These are phyloP conservation scores for Petrocephalus microphthalmus DNA, from an alignment of 2,113 vertebrate genomes.

Conservation along the genomic window DNA sequence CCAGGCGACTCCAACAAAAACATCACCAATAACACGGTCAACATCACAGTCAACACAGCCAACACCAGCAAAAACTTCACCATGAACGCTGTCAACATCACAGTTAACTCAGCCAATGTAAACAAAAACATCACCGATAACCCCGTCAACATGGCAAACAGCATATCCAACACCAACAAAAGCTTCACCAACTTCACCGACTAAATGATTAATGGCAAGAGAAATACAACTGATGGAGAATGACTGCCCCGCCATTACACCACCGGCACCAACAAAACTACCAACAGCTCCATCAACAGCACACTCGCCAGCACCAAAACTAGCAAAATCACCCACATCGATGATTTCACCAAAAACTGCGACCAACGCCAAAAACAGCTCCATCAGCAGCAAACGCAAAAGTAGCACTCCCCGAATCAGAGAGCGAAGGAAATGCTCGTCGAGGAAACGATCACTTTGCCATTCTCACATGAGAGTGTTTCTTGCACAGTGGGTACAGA, in stretches of 20 bases:
- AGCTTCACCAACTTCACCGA: not conserved
- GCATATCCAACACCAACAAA: not conserved
- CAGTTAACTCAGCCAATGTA: no score
- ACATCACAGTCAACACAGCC: no score
- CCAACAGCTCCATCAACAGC: no score
- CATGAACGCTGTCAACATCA: not conserved
- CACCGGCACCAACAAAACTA: no score
- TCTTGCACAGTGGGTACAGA: not conserved
- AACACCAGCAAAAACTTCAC: not conserved
- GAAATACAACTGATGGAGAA: no score
- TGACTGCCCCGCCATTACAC: no score
- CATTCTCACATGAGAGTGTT: not conserved
- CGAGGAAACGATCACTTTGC: not conserved
- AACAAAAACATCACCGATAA: no score
- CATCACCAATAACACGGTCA: no score
- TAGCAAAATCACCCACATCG: not conserved
- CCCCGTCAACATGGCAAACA: no score
- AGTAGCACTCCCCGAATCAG: not conserved
- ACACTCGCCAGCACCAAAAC: not conserved
- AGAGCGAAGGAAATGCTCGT: not conserved
- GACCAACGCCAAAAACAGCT: not conserved
- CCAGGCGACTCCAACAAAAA: no score
- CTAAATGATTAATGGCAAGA: no score
- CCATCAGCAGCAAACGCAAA: not conserved
- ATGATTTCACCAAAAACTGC: not conserved